Percentiles rank a stretch among this genome's conserved stretches.
Evolutionary conservation across 1,140 invertebrate genomes (phyloP).

Genomic region (Dufourea novaeangliae): DNA sequence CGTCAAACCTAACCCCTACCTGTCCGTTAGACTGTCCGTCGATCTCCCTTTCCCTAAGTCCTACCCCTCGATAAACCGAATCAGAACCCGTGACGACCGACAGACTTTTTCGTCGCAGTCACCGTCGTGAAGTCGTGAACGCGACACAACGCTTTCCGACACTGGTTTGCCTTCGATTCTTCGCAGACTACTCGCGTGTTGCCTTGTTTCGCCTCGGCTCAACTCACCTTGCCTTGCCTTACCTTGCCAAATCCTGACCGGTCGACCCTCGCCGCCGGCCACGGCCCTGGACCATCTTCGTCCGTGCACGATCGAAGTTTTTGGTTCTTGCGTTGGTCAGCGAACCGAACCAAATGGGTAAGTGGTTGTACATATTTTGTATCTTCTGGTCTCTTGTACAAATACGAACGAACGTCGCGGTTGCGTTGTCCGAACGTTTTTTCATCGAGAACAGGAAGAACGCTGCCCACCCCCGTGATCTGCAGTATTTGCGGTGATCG

Average conservation of each 20-base stretch:
- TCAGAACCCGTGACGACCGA: conserved; percentile 2
- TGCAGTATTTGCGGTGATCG: conserved; percentile 93
- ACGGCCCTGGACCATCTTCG: background rate
- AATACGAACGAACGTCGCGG: no score
- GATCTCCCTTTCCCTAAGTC: background rate
- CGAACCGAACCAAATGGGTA: conserved; percentile 10
- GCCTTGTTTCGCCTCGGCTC: background rate
- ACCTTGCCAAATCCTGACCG: background rate
- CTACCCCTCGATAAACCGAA: conserved; percentile 34
- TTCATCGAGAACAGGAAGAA: conserved; percentile 82
- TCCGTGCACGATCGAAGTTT: background rate
- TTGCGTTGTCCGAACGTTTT: background rate
- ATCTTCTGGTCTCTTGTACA: no score
- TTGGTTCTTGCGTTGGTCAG: background rate
- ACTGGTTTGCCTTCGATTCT: conserved; percentile 7
- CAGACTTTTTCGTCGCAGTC: background rate
- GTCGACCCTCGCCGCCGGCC: background rate
- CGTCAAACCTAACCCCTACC: background rate
- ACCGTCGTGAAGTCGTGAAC: background rate
- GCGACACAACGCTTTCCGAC: background rate
- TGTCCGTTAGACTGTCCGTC: background rate
- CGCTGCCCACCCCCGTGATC: conserved; percentile 85
- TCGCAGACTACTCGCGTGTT: background rate
- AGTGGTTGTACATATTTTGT: background rate
- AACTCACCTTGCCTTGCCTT: background rate